Conservation (phyloP, 2,113 vertebrate species). For the Trogon surrucura region DNA sequence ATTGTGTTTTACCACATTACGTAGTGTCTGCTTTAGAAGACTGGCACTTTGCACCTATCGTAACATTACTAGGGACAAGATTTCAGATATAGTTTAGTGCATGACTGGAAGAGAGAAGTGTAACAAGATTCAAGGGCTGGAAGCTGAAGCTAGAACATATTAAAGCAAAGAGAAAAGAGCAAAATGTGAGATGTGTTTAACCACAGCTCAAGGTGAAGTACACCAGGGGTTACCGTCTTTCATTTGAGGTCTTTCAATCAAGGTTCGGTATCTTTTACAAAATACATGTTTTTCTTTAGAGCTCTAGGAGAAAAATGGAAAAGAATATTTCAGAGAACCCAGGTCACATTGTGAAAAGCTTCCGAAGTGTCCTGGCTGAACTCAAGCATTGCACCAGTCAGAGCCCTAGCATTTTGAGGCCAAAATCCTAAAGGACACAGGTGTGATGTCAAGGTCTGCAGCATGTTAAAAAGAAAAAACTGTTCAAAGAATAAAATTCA, state of each 20-base stretch:
- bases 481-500: background rate
- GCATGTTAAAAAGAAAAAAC: background rate
- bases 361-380: background rate
- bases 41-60: background rate
- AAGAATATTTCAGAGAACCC: background rate
- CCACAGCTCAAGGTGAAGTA: background rate
- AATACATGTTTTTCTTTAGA: background rate
- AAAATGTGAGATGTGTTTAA: background rate
- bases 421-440: background rate
- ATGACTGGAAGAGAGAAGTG: background rate
- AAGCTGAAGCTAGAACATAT: background rate
- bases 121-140: background rate
- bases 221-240: background rate
- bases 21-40: conserved; percentile 18
- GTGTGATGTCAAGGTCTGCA: background rate
- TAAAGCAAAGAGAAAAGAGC: background rate
- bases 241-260: background rate
- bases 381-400: background rate
- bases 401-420: background rate
- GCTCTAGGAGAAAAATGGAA: background rate
- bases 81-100: background rate
- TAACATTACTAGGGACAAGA: background rate
- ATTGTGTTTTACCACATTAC: conserved; percentile 15
- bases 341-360: background rate
- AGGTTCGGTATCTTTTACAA: background rate